Conservation (phyloP, 2,888 invertebrate genomes). For the Rhagonycha lutea region DNA sequence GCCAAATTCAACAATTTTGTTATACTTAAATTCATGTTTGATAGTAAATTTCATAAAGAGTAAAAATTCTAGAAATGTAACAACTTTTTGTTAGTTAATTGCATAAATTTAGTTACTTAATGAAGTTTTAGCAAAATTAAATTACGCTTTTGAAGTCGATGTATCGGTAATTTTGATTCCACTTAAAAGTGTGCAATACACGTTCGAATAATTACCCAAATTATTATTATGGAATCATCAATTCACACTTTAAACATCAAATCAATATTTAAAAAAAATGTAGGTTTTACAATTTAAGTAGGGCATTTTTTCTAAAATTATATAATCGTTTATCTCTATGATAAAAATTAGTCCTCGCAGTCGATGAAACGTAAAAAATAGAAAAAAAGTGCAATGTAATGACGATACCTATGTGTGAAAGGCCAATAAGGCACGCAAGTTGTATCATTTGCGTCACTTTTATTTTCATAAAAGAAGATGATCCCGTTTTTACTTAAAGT, state of each 20-base stretch:
- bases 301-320: not conserved
- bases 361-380: not conserved
- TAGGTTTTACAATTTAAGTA: not conserved
- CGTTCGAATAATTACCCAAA: not conserved
- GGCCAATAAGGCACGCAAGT: slow-evolving; percentile 25
- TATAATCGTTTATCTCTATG: not conserved
- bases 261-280: not conserved
- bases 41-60: not conserved
- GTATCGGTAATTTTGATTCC: not conserved
- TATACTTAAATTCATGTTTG: not conserved
- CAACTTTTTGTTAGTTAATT: not conserved
- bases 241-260: not conserved
- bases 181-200: not conserved
- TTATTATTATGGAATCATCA: not conserved
- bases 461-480: slow-evolving; percentile 45
- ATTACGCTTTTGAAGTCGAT: not conserved
- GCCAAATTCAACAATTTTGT: no score
- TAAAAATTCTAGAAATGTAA: not conserved
- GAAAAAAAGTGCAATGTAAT: not conserved
- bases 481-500: slow-evolving; percentile 45
- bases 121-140: not conserved
- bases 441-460: slow-evolving; percentile 35
- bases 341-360: not conserved
- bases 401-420: slow-evolving; percentile 15
- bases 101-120: not conserved